Evolutionary conservation across 2,797 vertebrate species (phyloP).

Genomic region (Sebastes flavidus): DNA sequence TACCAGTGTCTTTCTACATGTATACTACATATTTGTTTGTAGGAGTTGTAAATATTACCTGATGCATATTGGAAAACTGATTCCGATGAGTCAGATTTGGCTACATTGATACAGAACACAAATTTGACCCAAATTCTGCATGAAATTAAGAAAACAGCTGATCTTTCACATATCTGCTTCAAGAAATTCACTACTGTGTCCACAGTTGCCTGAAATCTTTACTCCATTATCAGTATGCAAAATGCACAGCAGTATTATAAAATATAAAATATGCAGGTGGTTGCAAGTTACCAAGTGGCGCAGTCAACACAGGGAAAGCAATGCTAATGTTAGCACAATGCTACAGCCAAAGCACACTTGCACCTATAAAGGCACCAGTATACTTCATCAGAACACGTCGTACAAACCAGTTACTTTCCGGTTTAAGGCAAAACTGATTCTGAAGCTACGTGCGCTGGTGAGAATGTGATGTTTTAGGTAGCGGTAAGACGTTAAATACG

Average conservation of each 20-base stretch:
- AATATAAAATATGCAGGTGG: not conserved
- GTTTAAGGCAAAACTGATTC: not conserved
- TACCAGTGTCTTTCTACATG: not conserved
- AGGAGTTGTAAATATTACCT: not conserved
- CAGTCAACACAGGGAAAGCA: not conserved
- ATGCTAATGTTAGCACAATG: not conserved
- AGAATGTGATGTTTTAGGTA: not conserved
- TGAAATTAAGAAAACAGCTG: not conserved
- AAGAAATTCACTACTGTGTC: not conserved
- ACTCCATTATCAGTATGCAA: not conserved
- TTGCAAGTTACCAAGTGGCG: not conserved
- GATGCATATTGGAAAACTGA: not conserved
- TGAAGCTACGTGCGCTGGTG: not conserved
- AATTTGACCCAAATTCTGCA: not conserved
- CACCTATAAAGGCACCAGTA: not conserved
- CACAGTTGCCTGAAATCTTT: not conserved
- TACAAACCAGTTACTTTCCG: not conserved
- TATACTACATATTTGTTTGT: not conserved
- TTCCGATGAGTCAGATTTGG: not conserved
- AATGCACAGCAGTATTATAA: not conserved
- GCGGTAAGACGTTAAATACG: not conserved
- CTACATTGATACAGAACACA: not conserved
- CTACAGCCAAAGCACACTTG: not conserved
- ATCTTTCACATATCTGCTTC: not conserved
- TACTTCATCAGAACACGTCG: not conserved